These are phyloP conservation scores for Acanthosepion lycidas DNA, from an alignment of 2,888 invertebrate genomes.

Conservation along the genomic window DNA sequence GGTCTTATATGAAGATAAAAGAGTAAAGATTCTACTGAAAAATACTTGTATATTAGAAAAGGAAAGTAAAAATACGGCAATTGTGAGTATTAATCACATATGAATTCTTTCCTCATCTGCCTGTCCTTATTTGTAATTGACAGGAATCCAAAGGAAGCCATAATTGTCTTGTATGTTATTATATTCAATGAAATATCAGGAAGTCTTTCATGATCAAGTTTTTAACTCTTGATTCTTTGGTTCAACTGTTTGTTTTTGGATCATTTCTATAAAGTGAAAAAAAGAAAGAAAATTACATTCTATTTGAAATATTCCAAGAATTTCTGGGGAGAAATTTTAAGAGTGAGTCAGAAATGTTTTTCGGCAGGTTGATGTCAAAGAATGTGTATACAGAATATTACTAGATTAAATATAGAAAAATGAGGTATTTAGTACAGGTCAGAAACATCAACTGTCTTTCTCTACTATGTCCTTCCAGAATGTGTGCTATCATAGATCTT, in stretches of 20 bases:
- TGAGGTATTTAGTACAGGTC: not conserved
- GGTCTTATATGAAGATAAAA: too few species aligned
- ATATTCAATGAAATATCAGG: not conserved
- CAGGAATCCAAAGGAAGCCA: not conserved
- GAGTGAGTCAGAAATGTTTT: not conserved
- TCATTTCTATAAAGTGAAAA: not conserved
- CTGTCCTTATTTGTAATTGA: not conserved
- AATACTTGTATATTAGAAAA: too few species aligned
- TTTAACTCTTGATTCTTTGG: not conserved
- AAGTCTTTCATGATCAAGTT: not conserved
- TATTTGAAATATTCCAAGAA: not conserved
- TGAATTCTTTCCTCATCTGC: not conserved
- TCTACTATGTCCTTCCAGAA: too few species aligned
- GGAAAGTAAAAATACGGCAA: too few species aligned
- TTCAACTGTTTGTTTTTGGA: not conserved
- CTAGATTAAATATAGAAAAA: not conserved
- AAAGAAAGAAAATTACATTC: not conserved
- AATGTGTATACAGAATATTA: not conserved
- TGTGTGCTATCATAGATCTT: too few species aligned
- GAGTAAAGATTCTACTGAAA: too few species aligned
- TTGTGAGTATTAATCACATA: too few species aligned
- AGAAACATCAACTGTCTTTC: not conserved
- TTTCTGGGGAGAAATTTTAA: too few species aligned
- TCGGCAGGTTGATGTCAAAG: not conserved
- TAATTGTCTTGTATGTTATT: not conserved